Evolutionary conservation across 1,140 invertebrate genomes (phyloP).

Genomic region (Trigoniulus corallinus): DNA sequence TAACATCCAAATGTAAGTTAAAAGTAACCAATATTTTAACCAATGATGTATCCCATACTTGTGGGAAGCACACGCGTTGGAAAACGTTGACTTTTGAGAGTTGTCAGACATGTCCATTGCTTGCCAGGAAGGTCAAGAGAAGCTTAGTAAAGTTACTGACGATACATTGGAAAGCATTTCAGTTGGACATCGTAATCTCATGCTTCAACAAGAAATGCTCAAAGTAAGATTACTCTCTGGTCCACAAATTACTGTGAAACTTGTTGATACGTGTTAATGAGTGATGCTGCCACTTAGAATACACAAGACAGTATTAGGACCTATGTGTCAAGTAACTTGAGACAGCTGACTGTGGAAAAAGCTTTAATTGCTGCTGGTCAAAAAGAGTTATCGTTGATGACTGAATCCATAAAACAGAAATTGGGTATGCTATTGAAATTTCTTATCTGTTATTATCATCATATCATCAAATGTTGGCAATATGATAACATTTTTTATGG

Average conservation of each 20-base stretch:
- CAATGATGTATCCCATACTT: no score
- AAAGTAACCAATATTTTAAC: no score
- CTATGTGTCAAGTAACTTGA: constrained; percentile 36
- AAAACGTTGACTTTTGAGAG: no score
- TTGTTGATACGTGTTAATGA: no score
- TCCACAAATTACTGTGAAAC: not conserved
- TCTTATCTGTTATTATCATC: no score
- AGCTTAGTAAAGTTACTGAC: constrained; percentile 31
- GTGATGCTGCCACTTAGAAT: no score
- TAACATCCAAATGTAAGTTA: constrained; percentile 5
- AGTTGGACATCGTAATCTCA: constrained; percentile 32
- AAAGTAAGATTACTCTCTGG: constrained; percentile 15
- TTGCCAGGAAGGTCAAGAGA: constrained; percentile 36
- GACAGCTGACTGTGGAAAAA: constrained; percentile 38
- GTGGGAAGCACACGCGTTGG: no score
- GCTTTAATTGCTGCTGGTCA: constrained; percentile 39
- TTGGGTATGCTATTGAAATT: no score
- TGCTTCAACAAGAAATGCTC: constrained; percentile 35
- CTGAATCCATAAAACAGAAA: constrained; percentile 35
- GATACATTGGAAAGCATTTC: constrained; percentile 32
- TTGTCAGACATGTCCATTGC: no score
- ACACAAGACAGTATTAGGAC: constrained; percentile 33
- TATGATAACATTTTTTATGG: no score
- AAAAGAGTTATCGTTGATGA: constrained; percentile 34
- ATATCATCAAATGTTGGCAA: no score